These are phyloP conservation scores for Dolichoris vasculosae DNA, from an alignment of 1,140 invertebrate genomes.

Conservation along the genomic window DNA sequence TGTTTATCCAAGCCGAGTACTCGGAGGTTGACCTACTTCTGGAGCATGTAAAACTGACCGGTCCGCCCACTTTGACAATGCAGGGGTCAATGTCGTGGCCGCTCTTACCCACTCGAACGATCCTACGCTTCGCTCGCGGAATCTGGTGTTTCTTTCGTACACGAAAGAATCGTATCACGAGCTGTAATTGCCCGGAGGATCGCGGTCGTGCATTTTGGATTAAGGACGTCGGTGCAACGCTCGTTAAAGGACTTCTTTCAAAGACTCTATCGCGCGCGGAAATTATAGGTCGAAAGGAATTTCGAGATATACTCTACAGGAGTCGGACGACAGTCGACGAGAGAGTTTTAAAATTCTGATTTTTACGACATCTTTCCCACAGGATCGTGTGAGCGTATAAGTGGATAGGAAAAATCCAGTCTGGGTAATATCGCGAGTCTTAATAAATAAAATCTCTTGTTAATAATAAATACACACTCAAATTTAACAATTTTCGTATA, in stretches of 20 bases:
- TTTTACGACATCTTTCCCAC: no score
- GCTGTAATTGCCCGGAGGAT: background rate
- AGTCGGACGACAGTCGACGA: background rate
- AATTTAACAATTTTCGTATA: no score
- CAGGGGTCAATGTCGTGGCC: constrained; percentile 15
- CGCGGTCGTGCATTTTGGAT: background rate
- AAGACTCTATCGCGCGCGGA: no score
- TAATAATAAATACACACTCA: no score
- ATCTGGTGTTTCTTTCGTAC: background rate
- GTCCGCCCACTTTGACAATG: constrained; percentile 11
- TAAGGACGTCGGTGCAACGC: no score
- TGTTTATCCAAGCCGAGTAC: constrained; percentile 7
- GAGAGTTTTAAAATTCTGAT: background rate
- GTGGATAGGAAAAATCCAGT: no score
- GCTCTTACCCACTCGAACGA: background rate
- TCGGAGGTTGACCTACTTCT: constrained; percentile 10
- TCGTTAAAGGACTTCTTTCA: background rate
- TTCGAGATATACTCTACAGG: background rate
- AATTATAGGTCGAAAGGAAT: background rate
- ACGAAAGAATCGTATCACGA: no score
- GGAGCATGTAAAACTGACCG: constrained; percentile 5
- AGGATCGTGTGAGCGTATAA: no score
- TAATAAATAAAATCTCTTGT: no score
- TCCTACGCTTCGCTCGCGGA: background rate
- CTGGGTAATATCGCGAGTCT: no score